Conservation (phyloP, 2,113 vertebrate species). For the Tichodroma muraria region DNA sequence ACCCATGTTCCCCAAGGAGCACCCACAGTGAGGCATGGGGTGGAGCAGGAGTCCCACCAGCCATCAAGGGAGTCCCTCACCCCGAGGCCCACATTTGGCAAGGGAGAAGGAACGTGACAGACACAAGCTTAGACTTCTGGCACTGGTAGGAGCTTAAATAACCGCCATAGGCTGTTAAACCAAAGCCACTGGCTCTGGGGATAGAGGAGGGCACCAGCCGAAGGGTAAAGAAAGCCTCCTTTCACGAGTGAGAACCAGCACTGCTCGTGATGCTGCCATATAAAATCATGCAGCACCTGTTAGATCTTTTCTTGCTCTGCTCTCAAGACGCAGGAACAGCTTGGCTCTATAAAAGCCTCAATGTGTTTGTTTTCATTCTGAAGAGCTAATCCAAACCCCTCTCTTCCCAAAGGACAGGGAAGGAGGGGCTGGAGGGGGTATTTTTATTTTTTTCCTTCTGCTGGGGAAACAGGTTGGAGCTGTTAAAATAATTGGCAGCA, state of each 20-base stretch:
- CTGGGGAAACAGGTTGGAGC: slow-evolving; percentile 56
- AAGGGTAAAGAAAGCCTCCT: slow-evolving; percentile 33
- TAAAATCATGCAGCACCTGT: slow-evolving; percentile 63
- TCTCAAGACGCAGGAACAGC: slow-evolving; percentile 52
- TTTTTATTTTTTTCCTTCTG: slow-evolving; percentile 50
- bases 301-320: slow-evolving; percentile 52
- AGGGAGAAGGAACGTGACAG: background rate
- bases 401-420: slow-evolving; percentile 16
- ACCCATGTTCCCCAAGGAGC: background rate
- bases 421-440: slow-evolving; percentile 32
- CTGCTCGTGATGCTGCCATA: slow-evolving; percentile 25
- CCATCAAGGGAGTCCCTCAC: background rate
- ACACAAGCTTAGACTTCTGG: background rate
- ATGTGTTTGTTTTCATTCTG: slow-evolving; percentile 66
- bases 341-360: slow-evolving; percentile 50
- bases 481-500: slow-evolving; percentile 59
- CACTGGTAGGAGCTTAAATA: background rate
- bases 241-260: background rate
- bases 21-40: background rate
- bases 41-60: background rate
- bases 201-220: background rate
- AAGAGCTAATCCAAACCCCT: slow-evolving; percentile 63
- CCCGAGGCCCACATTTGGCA: background rate
- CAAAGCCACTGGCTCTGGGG: background rate
- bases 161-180: background rate